Conservation (phyloP, 1,140 invertebrate genomes). For the Homalodisca vitripennis region DNA sequence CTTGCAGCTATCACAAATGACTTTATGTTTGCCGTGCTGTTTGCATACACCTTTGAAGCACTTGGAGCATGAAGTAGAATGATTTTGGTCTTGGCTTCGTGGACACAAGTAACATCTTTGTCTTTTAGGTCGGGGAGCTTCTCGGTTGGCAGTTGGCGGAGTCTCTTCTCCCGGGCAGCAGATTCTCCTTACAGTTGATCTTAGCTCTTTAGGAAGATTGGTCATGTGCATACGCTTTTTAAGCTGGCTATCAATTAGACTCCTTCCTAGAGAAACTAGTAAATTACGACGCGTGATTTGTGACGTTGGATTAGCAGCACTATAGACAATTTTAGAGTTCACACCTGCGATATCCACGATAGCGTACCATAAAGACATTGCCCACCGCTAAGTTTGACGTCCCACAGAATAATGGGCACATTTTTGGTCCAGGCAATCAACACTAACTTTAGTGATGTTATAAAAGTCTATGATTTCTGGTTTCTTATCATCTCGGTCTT, state of each 20-base stretch:
- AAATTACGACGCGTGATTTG: background rate
- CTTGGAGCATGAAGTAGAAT: background rate
- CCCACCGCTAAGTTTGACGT: conserved; percentile 41
- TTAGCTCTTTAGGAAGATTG: conserved; percentile 11
- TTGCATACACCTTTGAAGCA: background rate
- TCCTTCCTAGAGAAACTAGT: conserved; percentile 10
- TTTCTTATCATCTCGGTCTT: conserved; percentile 38
- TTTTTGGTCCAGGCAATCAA: conserved; percentile 43
- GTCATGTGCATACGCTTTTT: background rate
- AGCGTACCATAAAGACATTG: conserved; percentile 41
- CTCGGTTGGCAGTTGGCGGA: background rate
- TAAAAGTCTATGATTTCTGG: conserved; percentile 43
- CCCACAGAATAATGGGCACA: conserved; percentile 38
- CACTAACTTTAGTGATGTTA: conserved; percentile 45
- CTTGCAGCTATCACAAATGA: background rate
- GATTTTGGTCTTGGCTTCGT: too few species aligned
- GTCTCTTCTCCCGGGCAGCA: background rate
- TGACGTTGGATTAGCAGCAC: conserved; percentile 11
- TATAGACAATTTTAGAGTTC: conserved; percentile 33
- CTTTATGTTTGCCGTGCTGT: background rate
- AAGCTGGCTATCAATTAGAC: conserved; percentile 10
- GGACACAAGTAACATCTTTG: background rate
- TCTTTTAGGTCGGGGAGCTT: background rate
- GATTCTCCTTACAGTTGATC: background rate
- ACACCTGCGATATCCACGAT: conserved; percentile 41